These are phyloP conservation scores for Pseudopodoces humilis DNA, from an alignment of 2,113 vertebrate species.

Conservation along the genomic window DNA sequence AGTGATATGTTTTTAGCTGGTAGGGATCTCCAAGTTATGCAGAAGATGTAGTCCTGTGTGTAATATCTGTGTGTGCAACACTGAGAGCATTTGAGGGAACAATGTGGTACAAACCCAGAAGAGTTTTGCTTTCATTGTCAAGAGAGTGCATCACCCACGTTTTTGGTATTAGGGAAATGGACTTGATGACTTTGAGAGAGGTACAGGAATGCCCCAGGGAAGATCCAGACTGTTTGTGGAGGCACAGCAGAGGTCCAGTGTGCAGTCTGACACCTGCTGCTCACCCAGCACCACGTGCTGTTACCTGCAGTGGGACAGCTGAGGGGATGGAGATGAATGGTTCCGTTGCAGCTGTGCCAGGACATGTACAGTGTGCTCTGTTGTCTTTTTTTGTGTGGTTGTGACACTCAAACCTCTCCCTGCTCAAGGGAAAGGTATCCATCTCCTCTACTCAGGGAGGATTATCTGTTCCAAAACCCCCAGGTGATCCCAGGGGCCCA, in stretches of 20 bases:
- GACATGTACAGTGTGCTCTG: not conserved
- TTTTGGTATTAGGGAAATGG: not conserved
- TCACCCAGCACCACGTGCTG: accelerated
- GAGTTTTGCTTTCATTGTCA: not conserved
- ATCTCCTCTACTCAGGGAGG: not conserved
- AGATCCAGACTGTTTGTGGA: not conserved
- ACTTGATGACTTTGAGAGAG: not conserved
- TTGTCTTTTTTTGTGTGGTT: not conserved
- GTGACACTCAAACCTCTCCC: not conserved
- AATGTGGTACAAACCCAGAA: not conserved
- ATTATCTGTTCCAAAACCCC: not conserved
- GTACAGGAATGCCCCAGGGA: not conserved
- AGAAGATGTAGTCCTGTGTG: not conserved
- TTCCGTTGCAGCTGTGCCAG: not conserved
- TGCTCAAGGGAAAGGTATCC: not conserved
- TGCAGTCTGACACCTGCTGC: not conserved
- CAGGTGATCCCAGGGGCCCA: not conserved
- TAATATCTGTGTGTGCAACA: not conserved
- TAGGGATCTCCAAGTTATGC: not conserved
- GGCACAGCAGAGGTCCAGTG: not conserved
- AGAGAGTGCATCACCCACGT: no score
- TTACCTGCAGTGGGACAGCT: not conserved
- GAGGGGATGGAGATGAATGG: not conserved
- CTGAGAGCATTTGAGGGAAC: not conserved
- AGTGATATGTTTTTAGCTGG: not conserved